Evolutionary conservation across 2,113 vertebrate genomes (phyloP), one percentile per base, ranked within the genome.

Genomic region (Engystomops pustulosus): DNA sequence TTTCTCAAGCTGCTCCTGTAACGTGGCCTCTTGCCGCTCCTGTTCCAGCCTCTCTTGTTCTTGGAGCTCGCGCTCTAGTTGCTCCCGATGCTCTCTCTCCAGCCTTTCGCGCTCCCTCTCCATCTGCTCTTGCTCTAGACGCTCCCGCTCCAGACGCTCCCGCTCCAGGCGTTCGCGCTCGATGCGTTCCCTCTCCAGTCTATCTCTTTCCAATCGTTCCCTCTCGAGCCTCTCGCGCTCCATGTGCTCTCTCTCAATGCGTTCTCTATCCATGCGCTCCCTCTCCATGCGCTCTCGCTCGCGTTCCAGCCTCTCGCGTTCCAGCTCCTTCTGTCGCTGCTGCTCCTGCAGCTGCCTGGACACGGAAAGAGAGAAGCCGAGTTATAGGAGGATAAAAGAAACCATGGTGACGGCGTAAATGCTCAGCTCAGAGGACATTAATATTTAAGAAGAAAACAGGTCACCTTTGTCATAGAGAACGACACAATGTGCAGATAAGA

Each of bases 281-380:
- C n/a, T n/a, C n/a, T n/a, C n/a, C n/a, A n/a, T n/a, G n/a, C n/a
- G n/a, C n/a, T n/a, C n/a, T n/a, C n/a, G n/a, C n/a, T n/a, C n/a
- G n/a, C 90, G 90, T 86, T 96, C 95, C 80, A 92, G 91, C 75
- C 91, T 89, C 87, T 96, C 67, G 30, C 93, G 88, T 86, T 95
- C 95, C 89, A 94, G 86, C 53, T 94, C 97, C 89, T 98, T 98
- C 90, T 98, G 97, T 82, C 94, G 93, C 87, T 99, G 97, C 74
- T 96, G 94, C 86, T 99, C 98, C 88, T 99, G 97, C 44, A 97
- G 92, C 91, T 99, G 97, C 90, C 98, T 99, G 86, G 87, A 58
- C 51, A 0, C 0, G 17, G 55, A 55, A 81, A 85, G 34, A 70
- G 6, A 49, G 79, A 86, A 87, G 77, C 25, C 85, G 85, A 86